These are phyloP conservation scores for Camelus bactrianus DNA, from an alignment of 2,113 vertebrate species.

Conservation along the genomic window DNA sequence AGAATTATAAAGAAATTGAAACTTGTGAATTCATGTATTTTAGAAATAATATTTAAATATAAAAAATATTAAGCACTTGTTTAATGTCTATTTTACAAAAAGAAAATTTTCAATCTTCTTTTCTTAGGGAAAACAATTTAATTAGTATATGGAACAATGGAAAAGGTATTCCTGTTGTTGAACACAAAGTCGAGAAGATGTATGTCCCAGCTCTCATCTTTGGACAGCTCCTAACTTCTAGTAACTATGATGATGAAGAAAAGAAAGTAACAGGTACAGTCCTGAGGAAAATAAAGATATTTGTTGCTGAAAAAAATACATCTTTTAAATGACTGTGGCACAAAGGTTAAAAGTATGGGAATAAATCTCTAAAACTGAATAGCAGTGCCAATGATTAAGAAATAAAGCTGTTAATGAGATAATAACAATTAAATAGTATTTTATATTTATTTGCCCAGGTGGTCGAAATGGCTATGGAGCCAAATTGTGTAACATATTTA, in stretches of 20 bases:
- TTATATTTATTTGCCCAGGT: conserved; percentile 87
- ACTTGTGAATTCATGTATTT: not conserved
- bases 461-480: conserved; percentile 99
- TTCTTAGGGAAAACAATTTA: conserved; percentile 94
- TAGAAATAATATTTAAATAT: conserved; percentile 63
- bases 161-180: conserved; percentile 97
- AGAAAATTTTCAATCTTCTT: not conserved
- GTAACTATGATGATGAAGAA: conserved; percentile 97
- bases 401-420: conserved; percentile 32
- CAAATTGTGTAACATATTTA: conserved; percentile 99
- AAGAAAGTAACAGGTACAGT: conserved; percentile 98
- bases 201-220: conserved; percentile 99
- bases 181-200: conserved; percentile 98
- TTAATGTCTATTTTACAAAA: conserved; percentile 66
- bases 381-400: conserved; percentile 44
- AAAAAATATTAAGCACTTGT: not conserved
- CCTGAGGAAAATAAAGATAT: conserved; percentile 2
- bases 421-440: conserved; percentile 11
- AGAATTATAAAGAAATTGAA: conserved; percentile 50
- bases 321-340: conserved; percentile 29
- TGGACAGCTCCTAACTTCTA: conserved; percentile 98
- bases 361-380: conserved; percentile 41
- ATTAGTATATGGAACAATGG: conserved; percentile 99
- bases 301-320: conserved; percentile 7
- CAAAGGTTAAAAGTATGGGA: conserved; percentile 37